phyloP scores from a whole-genome alignment of 1,140 invertebrate genomes.

The Protaetia brevitarsis region DNA sequence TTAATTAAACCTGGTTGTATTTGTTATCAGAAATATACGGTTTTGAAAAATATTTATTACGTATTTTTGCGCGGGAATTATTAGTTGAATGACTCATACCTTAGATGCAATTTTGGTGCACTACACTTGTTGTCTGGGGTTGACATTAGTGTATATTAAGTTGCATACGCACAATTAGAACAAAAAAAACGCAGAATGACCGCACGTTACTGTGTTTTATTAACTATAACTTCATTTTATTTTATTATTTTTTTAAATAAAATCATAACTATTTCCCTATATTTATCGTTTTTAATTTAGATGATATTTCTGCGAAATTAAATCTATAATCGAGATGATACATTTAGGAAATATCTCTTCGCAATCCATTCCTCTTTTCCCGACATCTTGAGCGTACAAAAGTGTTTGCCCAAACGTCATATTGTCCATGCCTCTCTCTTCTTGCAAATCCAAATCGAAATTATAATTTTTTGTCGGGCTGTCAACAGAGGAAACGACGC shows the following conservation, averaged over 20 bases:
- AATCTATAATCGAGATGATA: neutral
- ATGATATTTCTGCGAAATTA: constrained; percentile 1
- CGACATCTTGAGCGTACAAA: neutral
- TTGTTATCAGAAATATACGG: no score
- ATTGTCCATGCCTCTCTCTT: neutral
- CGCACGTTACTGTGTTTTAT: no score
- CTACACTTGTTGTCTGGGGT: no score
- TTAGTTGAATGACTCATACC: no score
- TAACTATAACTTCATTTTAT: no score
- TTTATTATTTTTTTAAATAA: neutral
- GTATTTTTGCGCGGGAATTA: no score
- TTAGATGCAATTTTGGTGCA: no score
- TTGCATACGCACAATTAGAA: no score
- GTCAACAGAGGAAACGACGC: constrained; percentile 24
- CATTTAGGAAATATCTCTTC: neutral
- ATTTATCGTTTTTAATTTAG: neutral
- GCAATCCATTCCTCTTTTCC: neutral
- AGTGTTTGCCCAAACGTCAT: neutral
- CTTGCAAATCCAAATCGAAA: neutral
- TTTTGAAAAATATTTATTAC: no score
- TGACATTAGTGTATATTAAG: no score
- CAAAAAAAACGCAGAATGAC: no score
- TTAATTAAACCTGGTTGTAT: no score
- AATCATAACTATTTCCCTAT: neutral
- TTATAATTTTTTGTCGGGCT: constrained; percentile 33